Percentiles rank a stretch among this genome's conserved stretches.
phyloP scores from a whole-genome alignment of 2,797 vertebrate genomes.

The Pangasius macronema region DNA sequence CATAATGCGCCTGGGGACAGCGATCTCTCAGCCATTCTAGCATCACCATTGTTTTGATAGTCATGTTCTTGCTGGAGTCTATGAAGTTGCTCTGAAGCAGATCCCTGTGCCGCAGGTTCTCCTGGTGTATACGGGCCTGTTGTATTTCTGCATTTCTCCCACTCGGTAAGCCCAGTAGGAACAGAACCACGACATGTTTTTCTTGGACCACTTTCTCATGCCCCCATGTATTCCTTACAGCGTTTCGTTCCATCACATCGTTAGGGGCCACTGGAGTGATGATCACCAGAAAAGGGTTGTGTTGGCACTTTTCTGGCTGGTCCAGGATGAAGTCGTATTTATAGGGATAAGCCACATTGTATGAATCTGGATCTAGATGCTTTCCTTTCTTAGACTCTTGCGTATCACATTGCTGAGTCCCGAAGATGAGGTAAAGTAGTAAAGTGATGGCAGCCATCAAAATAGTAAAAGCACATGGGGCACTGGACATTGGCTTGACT shows the following conservation, averaged over 20 bases:
- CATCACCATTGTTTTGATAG: slow-evolving; percentile 79
- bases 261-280: slow-evolving; percentile 61
- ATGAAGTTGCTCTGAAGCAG: slow-evolving; percentile 77
- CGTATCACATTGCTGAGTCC: not conserved
- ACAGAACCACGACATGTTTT: slow-evolving; percentile 68
- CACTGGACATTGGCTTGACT: not conserved
- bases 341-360: slow-evolving; percentile 64
- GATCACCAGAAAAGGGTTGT: slow-evolving; percentile 72
- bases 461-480: not conserved
- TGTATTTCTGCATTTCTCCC: slow-evolving; percentile 11
- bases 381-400: not conserved
- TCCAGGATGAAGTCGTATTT: slow-evolving; percentile 73
- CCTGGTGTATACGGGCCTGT: slow-evolving; percentile 60
- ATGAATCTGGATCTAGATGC: not conserved
- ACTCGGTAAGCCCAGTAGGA: slow-evolving; percentile 69
- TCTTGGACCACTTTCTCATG: slow-evolving; percentile 64
- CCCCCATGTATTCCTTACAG: slow-evolving; percentile 79
- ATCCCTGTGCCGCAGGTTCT: slow-evolving; percentile 65
- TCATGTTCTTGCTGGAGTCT: slow-evolving; percentile 76
- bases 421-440: not conserved
- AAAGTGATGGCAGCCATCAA: not conserved
- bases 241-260: slow-evolving; percentile 37
- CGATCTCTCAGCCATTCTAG: slow-evolving; percentile 72
- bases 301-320: slow-evolving; percentile 63
- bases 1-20: slow-evolving; percentile 69